Evolutionary conservation across 2,888 invertebrate species (phyloP), one percentile per base, ranked within the genome.

Genomic region (Nomada fucata): DNA sequence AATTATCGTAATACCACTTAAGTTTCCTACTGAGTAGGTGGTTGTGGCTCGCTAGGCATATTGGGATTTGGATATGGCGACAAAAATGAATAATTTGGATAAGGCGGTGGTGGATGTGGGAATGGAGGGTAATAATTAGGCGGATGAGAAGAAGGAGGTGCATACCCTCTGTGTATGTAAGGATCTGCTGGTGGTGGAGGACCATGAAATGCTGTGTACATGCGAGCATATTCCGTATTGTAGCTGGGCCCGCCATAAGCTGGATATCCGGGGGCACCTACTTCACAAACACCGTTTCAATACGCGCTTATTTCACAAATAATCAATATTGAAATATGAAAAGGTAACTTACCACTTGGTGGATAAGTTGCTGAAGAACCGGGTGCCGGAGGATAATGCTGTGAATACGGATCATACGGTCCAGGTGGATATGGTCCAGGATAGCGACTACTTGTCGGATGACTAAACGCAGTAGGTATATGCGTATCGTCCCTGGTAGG

Each of bases 81-180:
- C 70, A 94, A 93, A 85, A 94, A 94, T 18, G 94, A 94, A 91
- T 95, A 95, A 63, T 94, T 95, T 29, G 94, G 95, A 92, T 95
- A 95, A 89, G 95, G 95, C 55, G 94, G 93, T 26, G 93, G 93
- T 11, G 95, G 94, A 88, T 94, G 94, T 0, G 94, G 92, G 61
- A 93, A 94, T 0, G 94, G 92, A 4, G 94, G 91, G 73, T 94
- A 94, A 67, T 93, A 93, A 86, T 93, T 93, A 2, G 93, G 90
- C 44, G 93, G 92, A 67, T 92, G 93, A 2, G 91, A 89, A 64
- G 92, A 87, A 9, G 93, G 92, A 29, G 92, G 92, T 29, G 93
- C 92, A 80, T 93, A 93, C 42, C 91, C 92, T 75, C 93, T 89
- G 73, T 93, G 93, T 83, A 92, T 92, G 77, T 93, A 93, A n/a